These are phyloP conservation scores for Phortica okadai DNA, from an alignment of 2,888 invertebrate genomes.

Conservation along the genomic window DNA sequence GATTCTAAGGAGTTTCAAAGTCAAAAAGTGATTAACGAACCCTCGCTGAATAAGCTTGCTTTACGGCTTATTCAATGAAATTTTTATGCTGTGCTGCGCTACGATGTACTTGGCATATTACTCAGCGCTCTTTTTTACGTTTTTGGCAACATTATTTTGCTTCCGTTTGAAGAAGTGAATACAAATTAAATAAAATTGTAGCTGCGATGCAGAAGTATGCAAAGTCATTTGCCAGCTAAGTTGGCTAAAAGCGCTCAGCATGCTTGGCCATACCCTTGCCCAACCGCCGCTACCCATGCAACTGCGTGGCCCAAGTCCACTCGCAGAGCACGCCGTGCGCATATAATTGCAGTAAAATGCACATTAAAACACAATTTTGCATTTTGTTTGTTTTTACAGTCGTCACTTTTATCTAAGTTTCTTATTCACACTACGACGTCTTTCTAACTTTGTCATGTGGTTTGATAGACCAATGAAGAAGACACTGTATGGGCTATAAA, in stretches of 20 bases:
- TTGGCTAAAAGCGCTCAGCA: slow-evolving; percentile 36
- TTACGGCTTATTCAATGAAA: not conserved
- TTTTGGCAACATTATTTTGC: slow-evolving; percentile 16
- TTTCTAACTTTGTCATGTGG: too few species aligned
- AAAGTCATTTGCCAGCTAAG: slow-evolving; percentile 30
- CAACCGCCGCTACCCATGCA: not conserved
- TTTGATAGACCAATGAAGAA: too few species aligned
- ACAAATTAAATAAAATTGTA: not conserved
- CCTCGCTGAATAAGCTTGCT: not conserved
- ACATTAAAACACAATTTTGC: slow-evolving; percentile 51
- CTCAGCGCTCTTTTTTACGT: not conserved
- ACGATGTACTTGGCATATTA: not conserved
- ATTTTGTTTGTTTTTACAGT: slow-evolving; percentile 11
- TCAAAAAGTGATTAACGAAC: slow-evolving; percentile 17
- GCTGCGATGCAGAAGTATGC: not conserved
- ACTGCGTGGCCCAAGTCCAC: not conserved
- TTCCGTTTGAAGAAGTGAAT: not conserved
- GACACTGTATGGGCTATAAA: too few species aligned
- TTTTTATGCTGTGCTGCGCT: not conserved
- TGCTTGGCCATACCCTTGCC: not conserved
- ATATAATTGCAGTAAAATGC: slow-evolving; percentile 58
- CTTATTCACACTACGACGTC: too few species aligned
- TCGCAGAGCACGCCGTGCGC: slow-evolving; percentile 44
- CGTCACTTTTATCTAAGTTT: not conserved
- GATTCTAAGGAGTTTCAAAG: slow-evolving; percentile 17